These are phyloP conservation scores for Myotis yumanensis DNA, from an alignment of 2,113 vertebrate genomes.

Conservation along the genomic window DNA sequence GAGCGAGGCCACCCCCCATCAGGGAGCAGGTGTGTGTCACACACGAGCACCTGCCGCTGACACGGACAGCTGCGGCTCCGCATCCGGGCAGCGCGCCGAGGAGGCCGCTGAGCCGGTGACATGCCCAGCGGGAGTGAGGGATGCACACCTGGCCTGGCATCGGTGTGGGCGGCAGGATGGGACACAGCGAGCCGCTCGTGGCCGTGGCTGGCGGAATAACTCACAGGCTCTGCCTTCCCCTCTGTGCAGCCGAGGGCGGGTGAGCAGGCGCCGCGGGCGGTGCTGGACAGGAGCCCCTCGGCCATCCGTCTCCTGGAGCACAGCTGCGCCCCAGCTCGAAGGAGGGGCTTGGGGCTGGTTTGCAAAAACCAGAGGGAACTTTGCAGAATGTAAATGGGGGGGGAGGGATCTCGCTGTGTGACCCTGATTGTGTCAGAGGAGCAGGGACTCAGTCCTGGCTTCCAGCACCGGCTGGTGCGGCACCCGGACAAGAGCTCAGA, in stretches of 20 bases:
- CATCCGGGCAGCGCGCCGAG: fast-evolving
- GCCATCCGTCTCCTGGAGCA: fast-evolving
- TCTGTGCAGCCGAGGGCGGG: fast-evolving
- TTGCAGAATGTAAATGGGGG: fast-evolving
- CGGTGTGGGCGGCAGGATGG: fast-evolving
- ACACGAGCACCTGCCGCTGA: neutral
- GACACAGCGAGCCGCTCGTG: neutral
- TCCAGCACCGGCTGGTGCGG: fast-evolving
- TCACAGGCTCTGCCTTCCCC: fast-evolving
- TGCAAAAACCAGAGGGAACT: fast-evolving
- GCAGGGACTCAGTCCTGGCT: neutral
- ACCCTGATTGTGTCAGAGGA: too few relatives aligned
- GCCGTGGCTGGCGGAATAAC: fast-evolving
- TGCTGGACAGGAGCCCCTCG: neutral
- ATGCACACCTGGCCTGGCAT: neutral
- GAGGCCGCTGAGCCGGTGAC: fast-evolving
- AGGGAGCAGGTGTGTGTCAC: too few relatives aligned
- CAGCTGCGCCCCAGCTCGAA: fast-evolving
- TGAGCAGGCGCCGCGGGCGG: fast-evolving
- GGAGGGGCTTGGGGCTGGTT: neutral
- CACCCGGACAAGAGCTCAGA: too few relatives aligned
- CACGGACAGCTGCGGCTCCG: fast-evolving
- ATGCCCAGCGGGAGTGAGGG: fast-evolving
- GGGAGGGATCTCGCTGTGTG: neutral
- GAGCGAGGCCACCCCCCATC: fast-evolving